Percentiles rank a stretch among this genome's conserved stretches.
These are phyloP conservation scores for Osmoderma eremita DNA, from an alignment of 2,888 invertebrate genomes.

Conservation along the genomic window DNA sequence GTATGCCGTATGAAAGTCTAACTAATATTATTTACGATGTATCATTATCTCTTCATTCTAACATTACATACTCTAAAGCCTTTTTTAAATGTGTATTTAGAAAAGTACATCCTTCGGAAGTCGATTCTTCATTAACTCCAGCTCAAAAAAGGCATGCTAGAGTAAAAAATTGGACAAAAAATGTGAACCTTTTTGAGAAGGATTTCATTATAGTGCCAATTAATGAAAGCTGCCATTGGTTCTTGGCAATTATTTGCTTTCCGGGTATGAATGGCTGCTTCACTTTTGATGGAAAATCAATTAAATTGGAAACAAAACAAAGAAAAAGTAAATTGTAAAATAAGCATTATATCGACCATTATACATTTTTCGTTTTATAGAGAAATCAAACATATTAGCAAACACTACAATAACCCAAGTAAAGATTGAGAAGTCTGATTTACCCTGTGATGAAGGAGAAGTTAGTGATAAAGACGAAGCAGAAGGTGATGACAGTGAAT, in stretches of 20 bases:
- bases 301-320: constrained; percentile 63
- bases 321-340: constrained; percentile 63
- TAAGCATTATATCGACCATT: background rate
- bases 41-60: too few relatives aligned
- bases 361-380: constrained; percentile 29
- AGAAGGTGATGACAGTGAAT: constrained; percentile 80
- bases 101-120: constrained; percentile 71
- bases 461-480: constrained; percentile 75
- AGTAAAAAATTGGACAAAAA: constrained; percentile 96
- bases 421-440: constrained; percentile 65
- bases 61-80: too few relatives aligned
- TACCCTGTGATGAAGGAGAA: constrained; percentile 76
- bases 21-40: too few relatives aligned
- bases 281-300: constrained; percentile 73
- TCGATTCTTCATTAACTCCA: constrained; percentile 74
- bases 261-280: constrained; percentile 82
- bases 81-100: constrained; percentile 52
- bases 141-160: constrained; percentile 88
- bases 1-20: too few relatives aligned
- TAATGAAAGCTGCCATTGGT: constrained; percentile 99
- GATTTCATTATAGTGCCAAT: constrained; percentile 97
- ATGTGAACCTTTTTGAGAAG: constrained; percentile 95
- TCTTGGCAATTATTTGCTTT: constrained; percentile 95
- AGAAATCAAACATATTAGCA: constrained; percentile 71
- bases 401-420: constrained; percentile 73